phyloP scores from a whole-genome alignment of 2,888 invertebrate genomes.

The Mantis religiosa region DNA sequence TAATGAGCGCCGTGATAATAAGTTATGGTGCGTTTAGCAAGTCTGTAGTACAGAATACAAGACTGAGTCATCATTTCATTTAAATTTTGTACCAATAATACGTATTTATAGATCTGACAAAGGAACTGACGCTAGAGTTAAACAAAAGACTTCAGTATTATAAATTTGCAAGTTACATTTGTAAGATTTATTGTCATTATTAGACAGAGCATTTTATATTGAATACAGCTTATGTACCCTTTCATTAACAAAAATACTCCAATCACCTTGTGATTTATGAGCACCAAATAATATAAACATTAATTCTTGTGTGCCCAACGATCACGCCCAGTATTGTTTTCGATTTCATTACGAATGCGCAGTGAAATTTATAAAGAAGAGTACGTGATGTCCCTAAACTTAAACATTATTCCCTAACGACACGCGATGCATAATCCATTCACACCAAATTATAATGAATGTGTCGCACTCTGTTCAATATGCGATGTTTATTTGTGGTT shows the following conservation, averaged over 20 bases:
- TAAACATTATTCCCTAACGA: background rate
- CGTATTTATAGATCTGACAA: no score
- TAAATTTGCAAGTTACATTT: background rate
- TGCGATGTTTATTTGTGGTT: background rate
- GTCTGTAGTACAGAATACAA: no score
- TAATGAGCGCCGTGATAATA: no score
- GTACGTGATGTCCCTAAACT: background rate
- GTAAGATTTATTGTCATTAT: background rate
- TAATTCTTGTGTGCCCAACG: background rate
- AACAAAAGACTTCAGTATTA: background rate
- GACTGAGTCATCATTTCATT: no score
- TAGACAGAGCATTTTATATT: background rate
- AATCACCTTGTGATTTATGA: background rate
- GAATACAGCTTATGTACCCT: background rate
- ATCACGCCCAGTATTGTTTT: background rate
- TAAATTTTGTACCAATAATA: no score
- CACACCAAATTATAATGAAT: slow-evolving; percentile 1
- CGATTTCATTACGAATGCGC: background rate
- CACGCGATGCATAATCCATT: background rate
- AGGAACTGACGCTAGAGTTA: no score
- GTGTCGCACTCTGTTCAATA: background rate
- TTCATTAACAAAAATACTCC: background rate
- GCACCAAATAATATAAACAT: background rate
- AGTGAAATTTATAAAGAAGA: background rate
- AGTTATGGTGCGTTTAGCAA: no score